These are phyloP conservation scores for Gambusia yucatana DNA, from an alignment of 2,797 vertebrate species.

Conservation along the genomic window DNA sequence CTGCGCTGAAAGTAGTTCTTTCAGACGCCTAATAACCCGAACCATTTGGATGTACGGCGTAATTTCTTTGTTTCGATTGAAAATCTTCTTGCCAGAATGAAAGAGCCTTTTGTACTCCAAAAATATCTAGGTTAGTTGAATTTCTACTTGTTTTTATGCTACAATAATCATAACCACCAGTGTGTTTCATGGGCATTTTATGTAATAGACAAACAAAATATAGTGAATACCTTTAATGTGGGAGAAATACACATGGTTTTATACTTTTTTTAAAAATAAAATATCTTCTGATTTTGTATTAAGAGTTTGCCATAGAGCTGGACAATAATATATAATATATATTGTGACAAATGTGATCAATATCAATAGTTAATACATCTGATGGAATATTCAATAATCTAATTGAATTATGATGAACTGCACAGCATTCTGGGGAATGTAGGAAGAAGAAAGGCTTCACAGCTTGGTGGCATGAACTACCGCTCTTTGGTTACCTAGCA, in stretches of 20 bases:
- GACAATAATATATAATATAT: no score
- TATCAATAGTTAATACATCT: no score
- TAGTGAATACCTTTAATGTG: neutral
- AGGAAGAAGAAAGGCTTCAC: no score
- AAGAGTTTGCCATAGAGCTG: neutral
- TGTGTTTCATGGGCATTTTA: neutral
- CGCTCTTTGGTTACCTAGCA: no score
- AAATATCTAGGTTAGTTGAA: neutral
- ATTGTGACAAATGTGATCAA: no score
- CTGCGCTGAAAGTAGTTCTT: constrained; percentile 20
- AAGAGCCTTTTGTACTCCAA: neutral
- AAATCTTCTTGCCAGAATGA: constrained; percentile 30
- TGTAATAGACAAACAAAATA: neutral
- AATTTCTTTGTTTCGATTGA: constrained; percentile 22
- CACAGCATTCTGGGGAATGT: no score
- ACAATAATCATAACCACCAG: neutral
- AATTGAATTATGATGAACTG: no score
- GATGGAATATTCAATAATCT: no score
- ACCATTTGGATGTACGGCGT: constrained; percentile 23
- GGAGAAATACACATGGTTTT: neutral
- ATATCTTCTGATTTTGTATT: neutral
- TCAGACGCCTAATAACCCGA: constrained; percentile 33
- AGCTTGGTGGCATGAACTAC: no score
- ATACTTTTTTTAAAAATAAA: neutral
- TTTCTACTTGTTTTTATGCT: neutral